Evolutionary conservation across 2,797 vertebrate genomes (phyloP), one percentile per base, ranked within the genome.

Genomic region (Poecilia gillii): DNA sequence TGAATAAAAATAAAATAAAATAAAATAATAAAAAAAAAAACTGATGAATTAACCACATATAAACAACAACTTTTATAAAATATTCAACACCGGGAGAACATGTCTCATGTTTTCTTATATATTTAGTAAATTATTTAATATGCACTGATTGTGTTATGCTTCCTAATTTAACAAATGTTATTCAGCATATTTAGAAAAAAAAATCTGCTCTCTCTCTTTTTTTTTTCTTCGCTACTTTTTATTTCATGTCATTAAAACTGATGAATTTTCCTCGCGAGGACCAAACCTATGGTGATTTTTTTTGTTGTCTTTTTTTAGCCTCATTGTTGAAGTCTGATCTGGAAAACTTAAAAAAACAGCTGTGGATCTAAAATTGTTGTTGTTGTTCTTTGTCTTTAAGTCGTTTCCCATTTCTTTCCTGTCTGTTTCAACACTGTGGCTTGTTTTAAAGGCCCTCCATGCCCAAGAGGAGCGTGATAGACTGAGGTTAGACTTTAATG

Each of bases 401-500:
- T 73, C 72, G 73, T 88, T 83, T 92, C 81, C 81, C 90, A 74
- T 80, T 39, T 72, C 82, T 89, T 78, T 82, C 77, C 79, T 93
- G 83, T 88, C 85, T 87, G 72, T 91, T 92, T 89, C 92, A 87
- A 90, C 77, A 91, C 88, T 95, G 90, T 95, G 92, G 93, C 92
- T 96, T 94, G 86, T 92, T 95, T 95, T 95, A 85, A 97, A 97
- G 96, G 96, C 95, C 86, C 94, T 93, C 93, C 95, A 92, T 93
- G 92, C 95, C 89, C 96, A 96, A 94, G 96, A 96, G 89, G 96
- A 97, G 90, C 96, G 96, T 90, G 95, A 96, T 96, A 97, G 96
- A 92, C 96, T 97, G 96, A 97, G 95, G 95, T 97, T 96, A 96
- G 96, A 96, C 85, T 96, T 91, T 93, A 94, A 95, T 97, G 96